phyloP scores from a whole-genome alignment of 2,888 invertebrate genomes.

The Cremastinae sp. region DNA sequence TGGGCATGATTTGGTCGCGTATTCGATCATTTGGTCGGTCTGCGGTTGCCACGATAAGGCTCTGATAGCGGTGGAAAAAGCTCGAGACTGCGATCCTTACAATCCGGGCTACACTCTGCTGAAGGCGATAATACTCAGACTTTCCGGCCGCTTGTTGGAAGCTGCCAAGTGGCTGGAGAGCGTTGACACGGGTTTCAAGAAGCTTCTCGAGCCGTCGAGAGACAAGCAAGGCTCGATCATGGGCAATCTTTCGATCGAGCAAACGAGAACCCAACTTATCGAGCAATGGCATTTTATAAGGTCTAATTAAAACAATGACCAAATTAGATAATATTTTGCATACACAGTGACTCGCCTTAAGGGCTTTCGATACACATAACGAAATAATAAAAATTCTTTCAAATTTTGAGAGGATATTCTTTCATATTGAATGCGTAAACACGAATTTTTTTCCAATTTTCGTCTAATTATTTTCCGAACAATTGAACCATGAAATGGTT shows the following conservation, averaged over 20 bases:
- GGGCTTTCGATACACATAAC: too few species aligned
- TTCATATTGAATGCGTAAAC: too few species aligned
- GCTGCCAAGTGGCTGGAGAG: constrained; percentile 64
- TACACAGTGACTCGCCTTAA: too few species aligned
- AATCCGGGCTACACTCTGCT: constrained; percentile 68
- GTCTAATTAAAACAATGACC: constrained; percentile 11
- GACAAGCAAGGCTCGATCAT: constrained; percentile 61
- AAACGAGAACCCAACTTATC: constrained; percentile 62
- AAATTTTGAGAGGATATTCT: too few species aligned
- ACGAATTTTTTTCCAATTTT: too few species aligned
- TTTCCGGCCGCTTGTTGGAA: constrained; percentile 66
- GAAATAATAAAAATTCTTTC: too few species aligned
- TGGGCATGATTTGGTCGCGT: constrained; percentile 61
- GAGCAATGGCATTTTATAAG: constrained; percentile 66
- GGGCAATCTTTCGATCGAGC: constrained; percentile 61
- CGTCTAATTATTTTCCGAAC: not conserved
- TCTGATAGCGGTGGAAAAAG: constrained; percentile 65
- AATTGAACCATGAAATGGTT: not conserved
- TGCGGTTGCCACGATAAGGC: constrained; percentile 69
- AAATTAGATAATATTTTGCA: too few species aligned
- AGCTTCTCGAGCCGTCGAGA: constrained; percentile 59
- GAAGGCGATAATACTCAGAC: constrained; percentile 64
- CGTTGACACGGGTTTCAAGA: constrained; percentile 64
- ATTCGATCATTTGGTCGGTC: constrained; percentile 66
- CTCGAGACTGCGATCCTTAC: constrained; percentile 67